A percentile compares a stretch with the other conserved stretches of the same genome.
These are phyloP conservation scores for Cephus spinipes DNA, from an alignment of 2,888 invertebrate genomes.

Conservation along the genomic window DNA sequence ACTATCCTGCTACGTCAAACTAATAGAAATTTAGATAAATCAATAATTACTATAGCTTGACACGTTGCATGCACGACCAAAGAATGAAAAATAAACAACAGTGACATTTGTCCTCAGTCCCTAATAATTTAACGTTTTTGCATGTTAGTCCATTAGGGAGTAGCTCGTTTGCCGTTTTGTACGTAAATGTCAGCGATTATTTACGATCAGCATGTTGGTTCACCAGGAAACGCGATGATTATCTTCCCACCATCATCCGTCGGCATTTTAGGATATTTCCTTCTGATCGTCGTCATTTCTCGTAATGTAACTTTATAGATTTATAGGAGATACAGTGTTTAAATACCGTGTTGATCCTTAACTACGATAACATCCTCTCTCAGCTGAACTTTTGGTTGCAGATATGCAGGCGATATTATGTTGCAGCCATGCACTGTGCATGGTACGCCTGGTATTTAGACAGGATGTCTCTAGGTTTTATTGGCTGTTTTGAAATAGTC, in stretches of 20 bases:
- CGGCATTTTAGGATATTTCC: background rate
- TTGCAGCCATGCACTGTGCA: conserved; percentile 12
- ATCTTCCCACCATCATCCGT: background rate
- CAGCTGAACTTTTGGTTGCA: conserved; percentile 30
- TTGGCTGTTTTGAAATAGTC: conserved; percentile 45
- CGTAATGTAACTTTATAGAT: background rate
- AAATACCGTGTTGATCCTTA: background rate
- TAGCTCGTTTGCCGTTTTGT: conserved; percentile 36
- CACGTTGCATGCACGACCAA: background rate
- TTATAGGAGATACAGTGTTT: background rate
- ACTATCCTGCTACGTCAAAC: background rate
- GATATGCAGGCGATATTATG: conserved; percentile 22
- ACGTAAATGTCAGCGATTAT: conserved; percentile 31
- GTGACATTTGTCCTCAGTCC: background rate
- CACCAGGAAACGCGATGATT: background rate
- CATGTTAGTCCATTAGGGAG: conserved; percentile 27
- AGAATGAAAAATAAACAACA: background rate
- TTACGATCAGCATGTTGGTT: conserved; percentile 38
- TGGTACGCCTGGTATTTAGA: background rate
- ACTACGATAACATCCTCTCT: background rate
- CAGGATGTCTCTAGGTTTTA: conserved; percentile 34
- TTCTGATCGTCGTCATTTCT: background rate
- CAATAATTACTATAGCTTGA: background rate
- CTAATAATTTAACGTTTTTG: conserved; percentile 20
- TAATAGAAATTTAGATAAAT: background rate